Evolutionary conservation across 2,888 invertebrate genomes (phyloP).

Genomic region (Danaus chrysippus): DNA sequence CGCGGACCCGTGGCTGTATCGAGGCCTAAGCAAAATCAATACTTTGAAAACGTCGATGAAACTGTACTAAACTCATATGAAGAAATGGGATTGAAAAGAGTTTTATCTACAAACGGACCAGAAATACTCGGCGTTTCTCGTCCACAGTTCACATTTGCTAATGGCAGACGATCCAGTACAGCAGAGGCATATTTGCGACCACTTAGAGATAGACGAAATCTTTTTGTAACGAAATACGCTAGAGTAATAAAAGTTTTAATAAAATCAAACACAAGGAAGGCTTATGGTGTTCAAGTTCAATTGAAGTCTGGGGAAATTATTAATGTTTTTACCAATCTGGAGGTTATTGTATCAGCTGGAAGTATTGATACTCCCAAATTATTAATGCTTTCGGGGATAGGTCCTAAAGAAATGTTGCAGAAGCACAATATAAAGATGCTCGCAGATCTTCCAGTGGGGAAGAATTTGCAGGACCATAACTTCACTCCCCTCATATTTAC

Average conservation of each 20-base stretch:
- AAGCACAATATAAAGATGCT: slow-evolving; percentile 47
- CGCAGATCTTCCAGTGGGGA: slow-evolving; percentile 60
- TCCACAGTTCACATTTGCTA: slow-evolving; percentile 45
- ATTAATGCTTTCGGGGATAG: slow-evolving; percentile 63
- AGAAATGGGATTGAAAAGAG: slow-evolving; percentile 42
- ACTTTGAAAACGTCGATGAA: slow-evolving; percentile 36
- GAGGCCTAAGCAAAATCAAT: slow-evolving; percentile 37
- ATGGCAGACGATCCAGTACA: slow-evolving; percentile 60
- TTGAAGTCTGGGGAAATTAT: slow-evolving; percentile 40
- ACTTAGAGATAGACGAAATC: slow-evolving; percentile 47
- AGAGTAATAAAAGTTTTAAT: slow-evolving; percentile 57
- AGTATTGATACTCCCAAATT: slow-evolving; percentile 60
- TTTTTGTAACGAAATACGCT: slow-evolving; percentile 52
- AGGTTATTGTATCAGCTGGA: slow-evolving; percentile 64
- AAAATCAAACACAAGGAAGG: slow-evolving; percentile 40
- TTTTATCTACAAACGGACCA: slow-evolving; percentile 42
- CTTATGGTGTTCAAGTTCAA: slow-evolving; percentile 53
- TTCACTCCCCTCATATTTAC: slow-evolving; percentile 44
- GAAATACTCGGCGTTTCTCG: slow-evolving; percentile 38
- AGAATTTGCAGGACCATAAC: slow-evolving; percentile 61
- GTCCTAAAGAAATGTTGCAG: slow-evolving; percentile 49
- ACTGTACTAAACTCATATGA: slow-evolving; percentile 37
- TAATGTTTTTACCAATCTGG: slow-evolving; percentile 48
- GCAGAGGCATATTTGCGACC: slow-evolving; percentile 58
- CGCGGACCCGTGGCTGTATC: slow-evolving; percentile 43